Evolutionary conservation across 1,140 invertebrate species (phyloP), one percentile per base, ranked within the genome.

Genomic region (Macrobrachium nipponense): DNA sequence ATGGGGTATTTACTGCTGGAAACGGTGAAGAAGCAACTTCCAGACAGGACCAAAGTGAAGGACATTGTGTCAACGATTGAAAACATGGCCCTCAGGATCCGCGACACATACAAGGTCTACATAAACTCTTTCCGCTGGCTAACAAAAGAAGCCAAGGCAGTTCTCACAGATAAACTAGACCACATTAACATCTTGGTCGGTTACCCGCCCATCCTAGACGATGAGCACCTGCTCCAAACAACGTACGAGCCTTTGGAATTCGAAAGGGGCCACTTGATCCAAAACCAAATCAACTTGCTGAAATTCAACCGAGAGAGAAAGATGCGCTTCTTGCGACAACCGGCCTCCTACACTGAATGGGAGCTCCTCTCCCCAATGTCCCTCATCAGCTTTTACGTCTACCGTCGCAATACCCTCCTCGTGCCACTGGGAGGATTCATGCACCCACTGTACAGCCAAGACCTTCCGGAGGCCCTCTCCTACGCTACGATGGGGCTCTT

Each of bases 391-490:
- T 85, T 78, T 43, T 85, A 85, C 18, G 61, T 77, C 61, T 85
- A 85, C n/a, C 82, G 82, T 10, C n/a, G 60, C 12, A 85, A 85
- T 36, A 59, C 82, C 27, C 27, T 85, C 10, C 44, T 85, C 27
- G 43, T 85, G 15, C 82, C 82, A 14, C 62, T 85, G n/a, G 82
- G 82, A 27, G 82, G 82, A 51, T 78, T 85, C n/a, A 66, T 64
- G 20, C 66, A 85, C 64, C 82, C 82, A 6, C 75, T 85, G n/a
- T 85, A 78, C 75, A 77, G 27, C 43, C 27, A 60, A 59, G 7
- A 78, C 27, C 61, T 85, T 5, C 82, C 82, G 8, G 75, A 58
- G 20, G 14, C 43, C 43, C 61, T 85, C 8, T 27, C 82, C 20
- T 85, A 78, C 66, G 82, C 82, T 20, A 78, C 82, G 10, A 78